These are phyloP conservation scores for Cyprinodon variegatus DNA, from an alignment of 2,113 vertebrate species.

Conservation along the genomic window DNA sequence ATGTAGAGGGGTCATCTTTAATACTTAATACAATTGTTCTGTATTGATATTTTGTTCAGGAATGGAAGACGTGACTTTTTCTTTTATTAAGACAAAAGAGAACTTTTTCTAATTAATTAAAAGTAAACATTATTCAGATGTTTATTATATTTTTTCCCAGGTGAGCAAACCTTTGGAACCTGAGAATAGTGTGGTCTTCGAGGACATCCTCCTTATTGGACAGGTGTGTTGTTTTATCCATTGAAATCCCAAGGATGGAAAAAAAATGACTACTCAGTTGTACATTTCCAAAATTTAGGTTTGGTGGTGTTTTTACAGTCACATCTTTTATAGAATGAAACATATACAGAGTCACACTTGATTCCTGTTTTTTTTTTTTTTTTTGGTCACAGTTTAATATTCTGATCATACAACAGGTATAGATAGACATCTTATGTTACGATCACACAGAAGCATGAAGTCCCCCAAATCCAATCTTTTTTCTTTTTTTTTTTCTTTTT, in stretches of 20 bases:
- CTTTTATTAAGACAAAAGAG: background rate
- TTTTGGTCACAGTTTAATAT: too few relatives aligned
- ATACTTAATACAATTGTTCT: background rate
- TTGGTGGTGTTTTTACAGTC: background rate
- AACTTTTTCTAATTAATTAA: background rate
- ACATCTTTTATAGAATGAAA: background rate
- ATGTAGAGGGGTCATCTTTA: background rate
- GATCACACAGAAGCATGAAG: too few relatives aligned
- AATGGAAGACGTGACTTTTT: too few relatives aligned
- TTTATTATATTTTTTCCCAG: slow-evolving; percentile 30
- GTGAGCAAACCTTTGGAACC: slow-evolving; percentile 1
- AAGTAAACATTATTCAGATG: background rate
- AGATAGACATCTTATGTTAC: too few relatives aligned
- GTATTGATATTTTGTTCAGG: too few relatives aligned
- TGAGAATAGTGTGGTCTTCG: slow-evolving; percentile 42
- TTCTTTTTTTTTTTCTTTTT: too few relatives aligned
- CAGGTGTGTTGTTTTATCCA: slow-evolving; percentile 54
- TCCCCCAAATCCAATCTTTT: too few relatives aligned
- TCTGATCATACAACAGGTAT: too few relatives aligned
- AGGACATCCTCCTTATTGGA: slow-evolving; percentile 74
- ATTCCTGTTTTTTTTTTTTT: too few relatives aligned
- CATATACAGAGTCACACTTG: background rate
- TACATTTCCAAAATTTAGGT: background rate
- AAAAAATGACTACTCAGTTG: too few relatives aligned
- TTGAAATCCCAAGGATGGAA: background rate